phyloP scores from a whole-genome alignment of 2,113 vertebrate genomes.

The Donacobius atricapilla region DNA sequence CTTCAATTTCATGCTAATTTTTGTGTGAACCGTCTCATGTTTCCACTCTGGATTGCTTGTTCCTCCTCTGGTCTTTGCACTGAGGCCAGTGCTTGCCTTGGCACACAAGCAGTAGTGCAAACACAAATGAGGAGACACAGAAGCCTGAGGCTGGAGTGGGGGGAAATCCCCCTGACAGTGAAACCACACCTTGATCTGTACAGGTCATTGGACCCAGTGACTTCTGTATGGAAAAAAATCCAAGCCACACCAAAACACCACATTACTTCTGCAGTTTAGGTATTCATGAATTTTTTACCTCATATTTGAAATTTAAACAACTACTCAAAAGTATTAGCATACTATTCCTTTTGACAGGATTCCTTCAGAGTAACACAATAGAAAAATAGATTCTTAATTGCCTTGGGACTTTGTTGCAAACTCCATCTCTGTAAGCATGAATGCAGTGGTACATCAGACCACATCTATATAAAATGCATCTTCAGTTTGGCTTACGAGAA shows the following conservation, averaged over 20 bases:
- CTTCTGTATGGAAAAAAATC: not conserved
- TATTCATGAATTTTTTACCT: not conserved
- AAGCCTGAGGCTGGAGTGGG: not conserved
- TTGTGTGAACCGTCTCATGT: too few species aligned
- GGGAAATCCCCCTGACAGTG: not conserved
- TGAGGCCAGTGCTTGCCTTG: not conserved
- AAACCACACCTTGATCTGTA: not conserved
- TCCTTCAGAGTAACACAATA: not conserved
- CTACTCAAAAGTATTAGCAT: not conserved
- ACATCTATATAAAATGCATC: not conserved
- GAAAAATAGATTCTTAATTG: not conserved
- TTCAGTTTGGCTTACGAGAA: not conserved
- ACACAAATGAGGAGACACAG: fast-evolving
- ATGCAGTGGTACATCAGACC: not conserved
- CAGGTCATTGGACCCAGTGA: fast-evolving
- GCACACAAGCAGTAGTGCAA: not conserved
- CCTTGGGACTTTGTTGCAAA: not conserved
- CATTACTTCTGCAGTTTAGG: not conserved
- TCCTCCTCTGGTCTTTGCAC: not conserved
- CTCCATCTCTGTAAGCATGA: not conserved
- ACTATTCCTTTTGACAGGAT: not conserved
- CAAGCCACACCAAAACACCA: not conserved
- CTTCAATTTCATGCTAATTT: not conserved
- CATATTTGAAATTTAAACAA: not conserved
- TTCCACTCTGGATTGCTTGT: not conserved